Conservation (phyloP, 2,113 vertebrate genomes). For the Eurypyga helias region DNA sequence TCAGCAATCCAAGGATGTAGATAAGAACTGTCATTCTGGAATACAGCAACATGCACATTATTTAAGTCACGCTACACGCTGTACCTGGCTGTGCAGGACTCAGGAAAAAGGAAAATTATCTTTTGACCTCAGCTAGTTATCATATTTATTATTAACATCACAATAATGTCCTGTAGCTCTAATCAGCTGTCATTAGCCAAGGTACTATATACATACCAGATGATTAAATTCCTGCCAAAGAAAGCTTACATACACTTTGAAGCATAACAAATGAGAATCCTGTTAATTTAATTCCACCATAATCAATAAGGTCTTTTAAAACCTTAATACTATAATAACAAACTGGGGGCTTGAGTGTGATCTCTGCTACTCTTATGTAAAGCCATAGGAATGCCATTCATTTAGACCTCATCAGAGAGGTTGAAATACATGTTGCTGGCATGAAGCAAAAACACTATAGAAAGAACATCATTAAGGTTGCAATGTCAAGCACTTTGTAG, state of each 20-base stretch:
- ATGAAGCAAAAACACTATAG: background rate
- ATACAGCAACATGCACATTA: background rate
- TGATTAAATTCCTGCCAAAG: background rate
- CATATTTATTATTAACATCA: background rate
- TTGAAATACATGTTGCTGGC: background rate
- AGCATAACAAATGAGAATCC: background rate
- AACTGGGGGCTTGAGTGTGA: background rate
- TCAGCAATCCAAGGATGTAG: background rate
- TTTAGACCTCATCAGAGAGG: background rate
- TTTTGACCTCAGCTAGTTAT: background rate
- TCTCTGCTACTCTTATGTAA: background rate
- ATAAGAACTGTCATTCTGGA: background rate
- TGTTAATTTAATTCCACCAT: background rate
- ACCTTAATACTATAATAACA: background rate
- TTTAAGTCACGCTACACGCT: background rate
- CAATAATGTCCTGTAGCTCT: background rate
- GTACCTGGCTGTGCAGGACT: background rate
- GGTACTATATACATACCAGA: background rate
- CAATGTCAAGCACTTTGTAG: background rate
- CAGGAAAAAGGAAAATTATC: background rate
- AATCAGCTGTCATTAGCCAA: background rate
- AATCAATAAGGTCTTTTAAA: background rate
- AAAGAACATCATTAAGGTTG: background rate
- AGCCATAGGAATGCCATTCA: background rate
- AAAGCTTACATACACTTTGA: background rate